Evolutionary conservation across 2,113 vertebrate species (phyloP).

Genomic region (Peromyscus polionotus): DNA sequence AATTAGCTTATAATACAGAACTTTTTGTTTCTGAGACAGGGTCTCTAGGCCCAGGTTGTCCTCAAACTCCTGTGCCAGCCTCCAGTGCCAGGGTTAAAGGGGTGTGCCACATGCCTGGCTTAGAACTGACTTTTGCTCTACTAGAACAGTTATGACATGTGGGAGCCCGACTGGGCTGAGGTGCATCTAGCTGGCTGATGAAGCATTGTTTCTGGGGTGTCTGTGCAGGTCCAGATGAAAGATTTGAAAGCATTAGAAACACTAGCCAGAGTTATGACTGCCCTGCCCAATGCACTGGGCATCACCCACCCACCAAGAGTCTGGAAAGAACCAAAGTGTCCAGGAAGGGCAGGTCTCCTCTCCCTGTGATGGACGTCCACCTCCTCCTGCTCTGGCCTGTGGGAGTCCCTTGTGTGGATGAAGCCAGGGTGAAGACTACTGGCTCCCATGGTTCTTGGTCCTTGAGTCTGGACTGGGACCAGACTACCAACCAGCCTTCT

Average conservation of each 20-base stretch:
- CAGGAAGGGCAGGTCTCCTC: not conserved
- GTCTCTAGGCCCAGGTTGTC: not conserved
- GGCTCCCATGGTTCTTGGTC: not conserved
- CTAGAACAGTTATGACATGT: not conserved
- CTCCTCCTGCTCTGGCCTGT: not conserved
- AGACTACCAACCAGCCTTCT: not conserved
- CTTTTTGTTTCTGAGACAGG: not conserved
- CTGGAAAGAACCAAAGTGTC: not conserved
- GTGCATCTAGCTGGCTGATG: not conserved
- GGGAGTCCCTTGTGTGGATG: not conserved
- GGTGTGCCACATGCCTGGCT: not conserved
- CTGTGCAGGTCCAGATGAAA: not conserved
- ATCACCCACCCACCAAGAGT: not conserved
- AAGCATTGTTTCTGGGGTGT: not conserved
- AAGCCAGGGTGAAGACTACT: too few species aligned
- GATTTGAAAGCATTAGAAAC: not conserved
- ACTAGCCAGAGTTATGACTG: not conserved
- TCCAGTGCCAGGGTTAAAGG: not conserved
- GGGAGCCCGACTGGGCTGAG: not conserved
- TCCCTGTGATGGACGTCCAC: not conserved
- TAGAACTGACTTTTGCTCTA: not conserved
- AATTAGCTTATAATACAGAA: not conserved
- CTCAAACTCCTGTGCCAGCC: not conserved
- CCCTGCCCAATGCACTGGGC: not conserved
- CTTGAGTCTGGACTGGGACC: not conserved